Evolutionary conservation across 2,797 vertebrate species (phyloP).

Genomic region (Sternarchorhynchus goeldii): DNA sequence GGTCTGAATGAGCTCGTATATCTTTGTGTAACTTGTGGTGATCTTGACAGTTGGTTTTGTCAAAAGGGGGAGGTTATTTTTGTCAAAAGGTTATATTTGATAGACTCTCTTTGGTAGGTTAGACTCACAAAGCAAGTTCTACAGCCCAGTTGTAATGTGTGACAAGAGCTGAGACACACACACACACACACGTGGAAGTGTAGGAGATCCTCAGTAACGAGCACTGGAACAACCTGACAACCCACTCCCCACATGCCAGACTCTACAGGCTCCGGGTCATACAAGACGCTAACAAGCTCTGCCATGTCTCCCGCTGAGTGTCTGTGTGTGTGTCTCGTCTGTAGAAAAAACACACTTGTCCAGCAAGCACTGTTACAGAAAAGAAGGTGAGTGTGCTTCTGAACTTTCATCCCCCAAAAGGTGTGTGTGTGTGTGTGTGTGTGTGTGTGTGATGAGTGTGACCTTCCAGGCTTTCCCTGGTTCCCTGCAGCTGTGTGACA

Average conservation of each 20-base stretch:
- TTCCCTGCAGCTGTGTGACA: slow-evolving; percentile 69
- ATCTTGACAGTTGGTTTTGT: background rate
- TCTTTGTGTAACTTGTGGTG: background rate
- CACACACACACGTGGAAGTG: slow-evolving; percentile 1
- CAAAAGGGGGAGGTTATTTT: background rate
- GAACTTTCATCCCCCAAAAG: background rate
- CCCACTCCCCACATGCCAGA: slow-evolving; percentile 20
- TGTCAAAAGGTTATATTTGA: background rate
- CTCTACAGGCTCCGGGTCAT: slow-evolving; percentile 9
- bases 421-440: background rate
- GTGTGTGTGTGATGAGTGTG: background rate
- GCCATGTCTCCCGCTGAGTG: slow-evolving; percentile 19
- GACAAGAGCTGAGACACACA: background rate
- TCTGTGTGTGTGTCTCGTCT: background rate
- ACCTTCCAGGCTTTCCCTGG: slow-evolving; percentile 13
- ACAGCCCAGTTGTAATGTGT: background rate
- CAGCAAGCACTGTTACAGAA: background rate
- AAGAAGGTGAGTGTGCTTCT: background rate
- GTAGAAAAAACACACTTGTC: background rate
- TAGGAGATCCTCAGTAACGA: background rate
- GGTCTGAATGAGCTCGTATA: too few species aligned
- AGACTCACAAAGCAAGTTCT: background rate
- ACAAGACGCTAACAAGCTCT: slow-evolving; percentile 44
- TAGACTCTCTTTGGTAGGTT: background rate
- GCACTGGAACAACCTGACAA: slow-evolving; percentile 20